Evolutionary conservation across 2,797 vertebrate genomes (phyloP).

Genomic region (Leuciscus waleckii): DNA sequence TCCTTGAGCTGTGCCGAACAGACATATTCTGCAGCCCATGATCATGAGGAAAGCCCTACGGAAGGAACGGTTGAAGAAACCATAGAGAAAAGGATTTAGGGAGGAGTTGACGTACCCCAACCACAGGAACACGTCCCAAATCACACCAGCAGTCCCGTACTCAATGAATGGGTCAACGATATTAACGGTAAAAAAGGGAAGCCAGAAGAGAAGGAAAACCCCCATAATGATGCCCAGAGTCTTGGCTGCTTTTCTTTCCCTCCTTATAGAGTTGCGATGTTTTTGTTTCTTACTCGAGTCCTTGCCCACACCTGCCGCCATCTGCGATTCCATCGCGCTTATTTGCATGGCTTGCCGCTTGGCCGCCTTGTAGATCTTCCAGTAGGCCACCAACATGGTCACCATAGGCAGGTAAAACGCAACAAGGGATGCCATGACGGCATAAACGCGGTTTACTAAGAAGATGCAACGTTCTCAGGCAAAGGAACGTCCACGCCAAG

Average conservation of each 20-base stretch:
- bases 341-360: slow-evolving; percentile 82
- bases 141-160: slow-evolving; percentile 73
- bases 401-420: slow-evolving; percentile 83
- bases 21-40: slow-evolving; percentile 79
- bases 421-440: slow-evolving; percentile 79
- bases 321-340: slow-evolving; percentile 80
- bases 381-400: slow-evolving; percentile 81
- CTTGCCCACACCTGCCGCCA: slow-evolving; percentile 74
- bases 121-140: slow-evolving; percentile 84
- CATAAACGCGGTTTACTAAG: slow-evolving; percentile 80
- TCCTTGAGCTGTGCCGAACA: slow-evolving; percentile 71
- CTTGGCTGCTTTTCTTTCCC: slow-evolving; percentile 82
- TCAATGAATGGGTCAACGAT: slow-evolving; percentile 82
- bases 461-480: slow-evolving; percentile 76
- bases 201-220: slow-evolving; percentile 82
- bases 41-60: slow-evolving; percentile 82
- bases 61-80: slow-evolving; percentile 82
- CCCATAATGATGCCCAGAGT: slow-evolving; percentile 85
- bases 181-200: slow-evolving; percentile 83
- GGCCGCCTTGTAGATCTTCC: slow-evolving; percentile 84
- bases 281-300: slow-evolving; percentile 78
- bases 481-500: slow-evolving; percentile 68
- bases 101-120: slow-evolving; percentile 85
- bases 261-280: slow-evolving; percentile 75
- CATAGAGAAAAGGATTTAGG: slow-evolving; percentile 83